phyloP scores from a whole-genome alignment of 1,140 invertebrate species.

The Drosophila sp. region DNA sequence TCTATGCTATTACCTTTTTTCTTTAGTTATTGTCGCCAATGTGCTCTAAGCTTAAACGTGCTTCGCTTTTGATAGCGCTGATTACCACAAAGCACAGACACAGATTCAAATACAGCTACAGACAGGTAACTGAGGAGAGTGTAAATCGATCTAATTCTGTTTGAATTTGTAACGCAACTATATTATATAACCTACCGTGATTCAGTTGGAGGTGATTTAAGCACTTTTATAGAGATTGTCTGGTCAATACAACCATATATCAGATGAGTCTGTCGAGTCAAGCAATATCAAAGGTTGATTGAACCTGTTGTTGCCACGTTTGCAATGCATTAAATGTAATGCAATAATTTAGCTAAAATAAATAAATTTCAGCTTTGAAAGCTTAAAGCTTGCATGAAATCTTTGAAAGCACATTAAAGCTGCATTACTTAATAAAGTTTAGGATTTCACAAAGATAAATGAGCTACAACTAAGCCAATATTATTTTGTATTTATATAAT shows the following conservation, averaged over 20 bases:
- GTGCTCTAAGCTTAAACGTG: constrained; percentile 53
- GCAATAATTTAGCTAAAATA: too few relatives aligned
- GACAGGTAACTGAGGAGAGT: constrained; percentile 2
- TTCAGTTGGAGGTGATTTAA: constrained; percentile 10
- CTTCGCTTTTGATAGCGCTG: constrained; percentile 61
- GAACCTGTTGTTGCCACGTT: neutral
- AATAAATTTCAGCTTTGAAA: neutral
- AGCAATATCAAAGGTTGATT: constrained; percentile 5
- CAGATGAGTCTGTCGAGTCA: constrained; percentile 2
- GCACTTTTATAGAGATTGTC: constrained; percentile 7
- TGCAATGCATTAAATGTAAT: neutral
- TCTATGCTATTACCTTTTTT: constrained; percentile 5
- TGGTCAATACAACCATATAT: neutral
- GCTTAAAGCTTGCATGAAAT: neutral
- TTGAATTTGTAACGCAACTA: constrained; percentile 23
- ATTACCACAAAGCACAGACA: constrained; percentile 38
- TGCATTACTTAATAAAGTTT: too few relatives aligned
- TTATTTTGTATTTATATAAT: too few relatives aligned
- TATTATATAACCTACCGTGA: constrained; percentile 8
- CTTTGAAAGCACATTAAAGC: too few relatives aligned
- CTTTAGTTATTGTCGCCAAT: constrained; percentile 26
- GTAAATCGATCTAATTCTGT: constrained; percentile 39
- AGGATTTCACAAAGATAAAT: too few relatives aligned
- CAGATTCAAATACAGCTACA: too few relatives aligned
- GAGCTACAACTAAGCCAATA: too few relatives aligned